Base-by-base conservation (phyloP, 2,797 vertebrate genomes). In the Siniperca scherzeri region DNA sequence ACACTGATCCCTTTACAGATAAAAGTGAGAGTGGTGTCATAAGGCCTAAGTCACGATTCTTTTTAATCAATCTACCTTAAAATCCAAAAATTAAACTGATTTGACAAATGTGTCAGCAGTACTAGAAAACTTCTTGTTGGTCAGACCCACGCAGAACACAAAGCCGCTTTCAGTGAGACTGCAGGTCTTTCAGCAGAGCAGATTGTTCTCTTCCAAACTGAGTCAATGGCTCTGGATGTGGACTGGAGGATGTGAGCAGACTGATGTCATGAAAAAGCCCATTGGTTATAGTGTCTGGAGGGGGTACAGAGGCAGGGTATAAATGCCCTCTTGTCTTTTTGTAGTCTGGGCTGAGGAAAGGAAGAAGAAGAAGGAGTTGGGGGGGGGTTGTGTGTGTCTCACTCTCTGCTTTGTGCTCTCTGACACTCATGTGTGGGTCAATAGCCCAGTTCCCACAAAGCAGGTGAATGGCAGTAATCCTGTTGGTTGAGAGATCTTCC, bases 371-470 rank as follows among this genome's bases (percentile, higher is more conserved):
- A 89, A 87, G 71, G 75, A 82, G 80, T 78, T 85, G 52, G 70
- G 74, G 73, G 61, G 73, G 88, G 93, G 86, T 85, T 91, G 67
- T 93, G 84, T 87, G 70, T 42, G 67, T 81, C 30, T 90, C 40
- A 14, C 71, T 69, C 70, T 62, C 78, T 88, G 87, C 90, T 94
- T 95, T 95, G 93, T 95, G 83, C 81, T 81, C 22, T 77, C 80
- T 91, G 87, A 85, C 82, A 92, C 86, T 82, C 84, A 70, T 83
- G 92, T 84, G 90, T 89, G 87, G 90, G 89, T 93, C 92, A 93
- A 92, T 91, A 93, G 91, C 88, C 85, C 50, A 12, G 91, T 93
- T 94, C 94, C 94, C 93, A 95, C 93, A 93, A 89, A 90, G 91
- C 81, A 33, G 81, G 77, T 93, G 93, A 94, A 93, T 91, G 83